A percentile compares a stretch with the other conserved stretches of the same genome.
phyloP scores from a whole-genome alignment of 92 coral and sea anemone genomes.

The Phenganax subtilis region DNA sequence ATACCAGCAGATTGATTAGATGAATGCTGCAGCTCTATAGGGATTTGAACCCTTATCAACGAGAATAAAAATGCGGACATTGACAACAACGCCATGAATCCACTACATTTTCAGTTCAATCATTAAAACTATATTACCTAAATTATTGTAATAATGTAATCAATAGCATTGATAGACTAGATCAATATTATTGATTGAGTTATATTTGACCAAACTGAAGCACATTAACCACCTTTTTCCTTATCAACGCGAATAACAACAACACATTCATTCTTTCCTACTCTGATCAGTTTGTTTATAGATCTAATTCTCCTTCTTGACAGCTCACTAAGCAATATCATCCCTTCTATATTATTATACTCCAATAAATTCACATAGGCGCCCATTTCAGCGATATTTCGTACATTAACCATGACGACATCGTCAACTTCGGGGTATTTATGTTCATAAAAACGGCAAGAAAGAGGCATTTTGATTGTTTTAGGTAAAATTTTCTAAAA shows the following conservation, averaged over 20 bases:
- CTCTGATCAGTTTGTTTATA: slow-evolving; percentile 88
- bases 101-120: too few species aligned
- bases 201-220: not conserved
- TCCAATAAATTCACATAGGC: slow-evolving; percentile 93
- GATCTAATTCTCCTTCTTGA: slow-evolving; percentile 96
- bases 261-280: slow-evolving; percentile 95
- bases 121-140: too few species aligned
- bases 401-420: slow-evolving; percentile 98
- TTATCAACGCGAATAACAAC: slow-evolving; percentile 98
- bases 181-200: not conserved
- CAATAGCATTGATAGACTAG: not conserved
- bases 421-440: slow-evolving; percentile 97
- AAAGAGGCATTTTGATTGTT: slow-evolving; percentile 62
- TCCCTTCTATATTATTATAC: slow-evolving; percentile 96
- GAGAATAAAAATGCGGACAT: not conserved
- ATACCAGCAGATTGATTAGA: not conserved
- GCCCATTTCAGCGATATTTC: slow-evolving; percentile 99
- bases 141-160: not conserved
- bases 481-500: not conserved
- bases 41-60: not conserved
- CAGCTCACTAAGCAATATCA: slow-evolving; percentile 91
- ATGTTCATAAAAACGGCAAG: slow-evolving; percentile 90
- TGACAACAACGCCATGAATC: too few species aligned
- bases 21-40: not conserved
- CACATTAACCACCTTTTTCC: slow-evolving; percentile 71